A percentile compares a stretch with the other conserved stretches of the same genome.
Conservation (phyloP, 2,888 invertebrate genomes). For the Holacanthella duospinosa region DNA sequence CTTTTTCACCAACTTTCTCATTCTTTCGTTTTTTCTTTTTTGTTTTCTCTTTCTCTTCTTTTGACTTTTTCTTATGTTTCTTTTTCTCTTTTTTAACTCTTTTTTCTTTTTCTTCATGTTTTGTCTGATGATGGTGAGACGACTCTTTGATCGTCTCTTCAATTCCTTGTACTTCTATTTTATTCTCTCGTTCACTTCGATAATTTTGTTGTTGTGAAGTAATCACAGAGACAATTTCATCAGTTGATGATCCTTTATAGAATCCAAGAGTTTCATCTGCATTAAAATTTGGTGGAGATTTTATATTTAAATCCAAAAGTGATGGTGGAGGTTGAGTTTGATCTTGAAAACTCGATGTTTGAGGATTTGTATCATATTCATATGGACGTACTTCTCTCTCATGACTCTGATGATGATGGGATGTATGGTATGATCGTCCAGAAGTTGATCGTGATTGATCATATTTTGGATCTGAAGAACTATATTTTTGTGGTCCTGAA, state of each 20-base stretch:
- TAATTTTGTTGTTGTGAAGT: not conserved
- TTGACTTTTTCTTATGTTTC: conserved; percentile 41
- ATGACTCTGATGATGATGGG: not conserved
- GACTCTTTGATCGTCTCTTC: conserved; percentile 41
- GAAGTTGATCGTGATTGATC: not conserved
- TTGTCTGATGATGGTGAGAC: conserved; percentile 42
- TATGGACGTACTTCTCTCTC: not conserved
- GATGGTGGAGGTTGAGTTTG: conserved; percentile 19
- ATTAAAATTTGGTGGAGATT: conserved; percentile 11
- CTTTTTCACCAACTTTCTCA: conserved; percentile 39
- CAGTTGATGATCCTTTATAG: not conserved
- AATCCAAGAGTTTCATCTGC: not conserved
- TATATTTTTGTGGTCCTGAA: not conserved
- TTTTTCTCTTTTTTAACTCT: conserved; percentile 39
- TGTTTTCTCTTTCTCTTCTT: conserved; percentile 40
- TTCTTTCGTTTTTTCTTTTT: conserved; percentile 40
- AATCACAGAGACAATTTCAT: not conserved
- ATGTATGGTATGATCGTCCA: not conserved
- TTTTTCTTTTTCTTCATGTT: conserved; percentile 37
- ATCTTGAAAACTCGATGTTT: not conserved
- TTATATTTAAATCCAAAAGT: conserved; percentile 25
- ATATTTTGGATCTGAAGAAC: not conserved
- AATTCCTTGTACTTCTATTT: conserved; percentile 42
- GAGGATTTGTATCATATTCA: not conserved
- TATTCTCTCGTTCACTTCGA: not conserved